Evolutionary conservation across 2,113 vertebrate species (phyloP).

Genomic region (Festucalex cinctus): DNA sequence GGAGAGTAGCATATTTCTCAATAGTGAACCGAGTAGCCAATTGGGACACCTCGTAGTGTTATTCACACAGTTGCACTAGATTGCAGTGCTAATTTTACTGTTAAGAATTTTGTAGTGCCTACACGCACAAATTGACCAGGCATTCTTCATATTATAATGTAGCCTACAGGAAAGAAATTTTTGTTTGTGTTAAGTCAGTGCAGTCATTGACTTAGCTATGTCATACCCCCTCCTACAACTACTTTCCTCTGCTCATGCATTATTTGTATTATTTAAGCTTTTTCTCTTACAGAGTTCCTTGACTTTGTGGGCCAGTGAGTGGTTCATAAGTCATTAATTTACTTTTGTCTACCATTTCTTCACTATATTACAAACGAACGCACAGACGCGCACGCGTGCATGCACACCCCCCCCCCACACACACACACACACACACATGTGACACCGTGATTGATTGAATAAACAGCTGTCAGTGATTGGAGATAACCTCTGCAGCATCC

Average conservation of each 20-base stretch:
- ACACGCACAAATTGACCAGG: neutral
- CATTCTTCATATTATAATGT: neutral
- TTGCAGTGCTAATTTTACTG: neutral
- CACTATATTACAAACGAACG: conserved; percentile 11
- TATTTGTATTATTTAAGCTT: neutral
- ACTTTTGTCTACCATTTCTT: conserved; percentile 79
- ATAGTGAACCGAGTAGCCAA: neutral
- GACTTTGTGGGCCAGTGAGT: conserved; percentile 94
- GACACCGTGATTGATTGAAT: conserved; percentile 95
- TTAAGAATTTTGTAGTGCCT: neutral
- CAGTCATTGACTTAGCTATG: neutral
- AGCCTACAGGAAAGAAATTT: neutral
- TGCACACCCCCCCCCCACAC: too few relatives aligned
- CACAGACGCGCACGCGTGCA: too few relatives aligned
- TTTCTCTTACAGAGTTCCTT: conserved; percentile 52
- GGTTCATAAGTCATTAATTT: conserved; percentile 99
- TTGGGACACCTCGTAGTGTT: neutral
- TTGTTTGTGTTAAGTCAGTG: neutral
- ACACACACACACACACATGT: conserved; percentile 66
- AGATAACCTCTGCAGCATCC: conserved; percentile 67
- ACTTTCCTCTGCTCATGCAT: neutral
- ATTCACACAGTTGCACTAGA: neutral
- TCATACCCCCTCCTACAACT: neutral
- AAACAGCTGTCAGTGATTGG: conserved; percentile 85
- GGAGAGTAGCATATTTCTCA: neutral